A percentile compares a stretch with the other conserved stretches of the same genome.
Evolutionary conservation across 1,140 invertebrate genomes (phyloP).

Genomic region (Hycleus cichorii): DNA sequence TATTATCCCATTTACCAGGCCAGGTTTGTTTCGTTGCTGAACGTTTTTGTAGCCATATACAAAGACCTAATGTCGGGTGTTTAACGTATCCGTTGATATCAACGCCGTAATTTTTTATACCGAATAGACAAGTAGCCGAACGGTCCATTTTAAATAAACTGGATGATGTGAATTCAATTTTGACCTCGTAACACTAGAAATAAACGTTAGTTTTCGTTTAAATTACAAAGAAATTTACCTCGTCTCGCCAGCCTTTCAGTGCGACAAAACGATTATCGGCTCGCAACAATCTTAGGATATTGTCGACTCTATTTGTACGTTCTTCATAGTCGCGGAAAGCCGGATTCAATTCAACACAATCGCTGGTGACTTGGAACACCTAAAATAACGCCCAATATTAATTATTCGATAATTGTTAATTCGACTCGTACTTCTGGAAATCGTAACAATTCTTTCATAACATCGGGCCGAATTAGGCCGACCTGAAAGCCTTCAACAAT

Average conservation of each 20-base stretch:
- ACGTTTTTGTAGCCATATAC: constrained; percentile 88
- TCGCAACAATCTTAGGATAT: constrained; percentile 67
- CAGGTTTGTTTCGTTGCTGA: constrained; percentile 88
- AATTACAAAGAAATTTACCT: constrained; percentile 47
- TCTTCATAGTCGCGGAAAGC: constrained; percentile 76
- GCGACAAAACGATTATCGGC: constrained; percentile 56
- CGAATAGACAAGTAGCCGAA: constrained; percentile 86
- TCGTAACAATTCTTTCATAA: constrained; percentile 67
- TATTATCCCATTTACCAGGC: constrained; percentile 90
- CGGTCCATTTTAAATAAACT: constrained; percentile 84
- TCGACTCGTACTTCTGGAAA: constrained; percentile 64
- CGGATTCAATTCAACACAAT: constrained; percentile 73
- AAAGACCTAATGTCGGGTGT: constrained; percentile 74
- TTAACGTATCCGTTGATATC: constrained; percentile 90
- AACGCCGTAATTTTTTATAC: constrained; percentile 87
- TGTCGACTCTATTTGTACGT: constrained; percentile 68
- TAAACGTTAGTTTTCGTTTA: neutral
- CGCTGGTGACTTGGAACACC: constrained; percentile 63
- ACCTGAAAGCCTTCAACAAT: constrained; percentile 81
- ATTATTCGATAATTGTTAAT: constrained; percentile 24
- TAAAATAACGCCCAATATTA: constrained; percentile 28
- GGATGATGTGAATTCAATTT: constrained; percentile 58
- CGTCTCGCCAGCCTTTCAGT: constrained; percentile 84
- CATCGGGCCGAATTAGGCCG: constrained; percentile 74
- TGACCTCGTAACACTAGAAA: constrained; percentile 74